Evolutionary conservation across 2,888 invertebrate species (phyloP), one percentile per base, ranked within the genome.

Genomic region (Neoascia interrupta): DNA sequence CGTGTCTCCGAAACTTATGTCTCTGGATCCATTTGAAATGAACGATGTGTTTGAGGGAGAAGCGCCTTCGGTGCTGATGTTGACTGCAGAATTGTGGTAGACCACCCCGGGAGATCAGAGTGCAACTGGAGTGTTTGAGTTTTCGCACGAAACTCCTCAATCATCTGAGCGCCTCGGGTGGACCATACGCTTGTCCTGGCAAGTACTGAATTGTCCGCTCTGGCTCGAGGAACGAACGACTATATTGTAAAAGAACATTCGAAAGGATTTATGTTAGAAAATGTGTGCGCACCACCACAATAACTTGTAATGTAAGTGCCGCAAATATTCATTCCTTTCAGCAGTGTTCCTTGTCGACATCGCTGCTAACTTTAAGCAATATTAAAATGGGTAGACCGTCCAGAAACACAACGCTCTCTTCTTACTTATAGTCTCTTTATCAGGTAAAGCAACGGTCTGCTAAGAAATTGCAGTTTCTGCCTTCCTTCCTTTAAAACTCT

Each of bases 141-240:
- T 79, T 61, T 79, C 56, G 60, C 79, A 79, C 79, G 72, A 68
- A 56, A 47, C 66, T 51, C 54, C 73, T 79, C 79, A 79, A 79
- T 73, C 79, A 79, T 73, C 49, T 61, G 60, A 60, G 60, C 73
- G 73, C 79, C 72, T 79, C 49, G 56, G 26, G 76, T 31, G 64
- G 79, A 61, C n/a, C 64, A 47, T 37, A 64, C 34, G 54, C 54
- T 49, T 51, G 13, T 43, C 60, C 49, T 15, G 16, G 47, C n/a
- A n/a, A n/a, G n/a, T n/a, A n/a, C n/a, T n/a, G 23, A 28, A n/a
- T 31, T 39, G 45, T 18, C 31, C 45, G 31, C 39, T 18, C 18
- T 53, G 6, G 45, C 28, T 34, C 26, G 11, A 4, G 21, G 37
- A 15, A 6, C 19, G 63, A n/a, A n/a, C n/a, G n/a, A 64, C 60